These are phyloP conservation scores for Tokudaia tokunoshimensis DNA, from an alignment of 2,797 vertebrate genomes.

Conservation along the genomic window DNA sequence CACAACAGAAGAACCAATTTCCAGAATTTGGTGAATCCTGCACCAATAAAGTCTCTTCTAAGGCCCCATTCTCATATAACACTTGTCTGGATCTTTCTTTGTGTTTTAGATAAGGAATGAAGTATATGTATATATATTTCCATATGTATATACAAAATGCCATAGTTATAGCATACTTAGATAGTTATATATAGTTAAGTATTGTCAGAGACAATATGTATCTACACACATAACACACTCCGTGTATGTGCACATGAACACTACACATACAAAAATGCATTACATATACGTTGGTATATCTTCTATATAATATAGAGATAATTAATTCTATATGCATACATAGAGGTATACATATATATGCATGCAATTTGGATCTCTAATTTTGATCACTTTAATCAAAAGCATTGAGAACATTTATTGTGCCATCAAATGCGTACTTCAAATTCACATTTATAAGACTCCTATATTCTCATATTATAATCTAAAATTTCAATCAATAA, in stretches of 20 bases:
- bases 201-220: not conserved
- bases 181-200: not conserved
- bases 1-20: not conserved
- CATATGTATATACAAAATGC: not conserved
- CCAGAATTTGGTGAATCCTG: not conserved
- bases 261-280: not conserved
- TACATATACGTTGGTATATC: not conserved
- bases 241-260: not conserved
- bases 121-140: not conserved
- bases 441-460: slow-evolving; percentile 14
- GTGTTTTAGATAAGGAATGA: not conserved
- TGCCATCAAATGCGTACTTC: not conserved
- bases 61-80: not conserved
- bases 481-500: not conserved
- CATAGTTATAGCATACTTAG: not conserved
- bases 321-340: not conserved
- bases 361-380: not conserved
- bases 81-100: not conserved
- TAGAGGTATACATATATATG: not conserved
- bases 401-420: not conserved
- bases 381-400: slow-evolving; percentile 29
- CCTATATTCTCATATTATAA: not conserved
- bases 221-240: not conserved
- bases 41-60: not conserved
- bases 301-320: not conserved